These are phyloP conservation scores for Urocyon cinereoargenteus DNA, from an alignment of 2,797 vertebrate genomes.

Conservation along the genomic window DNA sequence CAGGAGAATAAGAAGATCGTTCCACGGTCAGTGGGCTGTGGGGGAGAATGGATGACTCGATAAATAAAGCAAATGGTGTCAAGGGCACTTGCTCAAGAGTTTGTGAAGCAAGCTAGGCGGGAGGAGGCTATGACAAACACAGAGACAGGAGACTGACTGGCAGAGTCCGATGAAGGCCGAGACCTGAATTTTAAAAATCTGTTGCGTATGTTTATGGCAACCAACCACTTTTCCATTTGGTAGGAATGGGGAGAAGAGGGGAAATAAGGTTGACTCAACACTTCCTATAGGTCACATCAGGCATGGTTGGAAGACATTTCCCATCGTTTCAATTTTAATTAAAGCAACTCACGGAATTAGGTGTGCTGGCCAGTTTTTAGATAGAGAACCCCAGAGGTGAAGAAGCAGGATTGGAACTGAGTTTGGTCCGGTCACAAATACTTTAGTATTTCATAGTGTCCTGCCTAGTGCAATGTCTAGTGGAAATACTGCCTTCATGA, in stretches of 20 bases:
- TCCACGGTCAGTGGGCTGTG: background rate
- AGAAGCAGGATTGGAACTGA: background rate
- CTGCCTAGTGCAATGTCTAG: background rate
- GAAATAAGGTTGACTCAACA: background rate
- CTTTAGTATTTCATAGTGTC: background rate
- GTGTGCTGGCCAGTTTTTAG: background rate
- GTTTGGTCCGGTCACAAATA: background rate
- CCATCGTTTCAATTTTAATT: background rate
- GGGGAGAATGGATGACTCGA: slow-evolving; percentile 39
- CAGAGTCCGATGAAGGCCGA: background rate
- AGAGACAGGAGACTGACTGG: background rate
- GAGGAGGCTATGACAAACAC: background rate
- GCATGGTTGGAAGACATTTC: background rate
- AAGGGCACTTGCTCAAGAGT: slow-evolving; percentile 10
- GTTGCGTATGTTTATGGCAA: background rate
- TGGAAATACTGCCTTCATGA: background rate
- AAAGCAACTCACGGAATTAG: background rate
- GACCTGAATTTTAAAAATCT: background rate
- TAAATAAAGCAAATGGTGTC: slow-evolving; percentile 47
- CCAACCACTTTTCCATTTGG: background rate
- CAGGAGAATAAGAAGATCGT: slow-evolving; percentile 39
- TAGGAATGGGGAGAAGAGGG: slow-evolving; percentile 6
- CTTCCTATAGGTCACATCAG: background rate
- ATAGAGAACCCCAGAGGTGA: background rate
- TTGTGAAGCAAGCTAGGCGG: background rate